A percentile compares a stretch with the other conserved stretches of the same genome.
phyloP scores from a whole-genome alignment of 1,140 invertebrate species.

The Bombus picipes region DNA sequence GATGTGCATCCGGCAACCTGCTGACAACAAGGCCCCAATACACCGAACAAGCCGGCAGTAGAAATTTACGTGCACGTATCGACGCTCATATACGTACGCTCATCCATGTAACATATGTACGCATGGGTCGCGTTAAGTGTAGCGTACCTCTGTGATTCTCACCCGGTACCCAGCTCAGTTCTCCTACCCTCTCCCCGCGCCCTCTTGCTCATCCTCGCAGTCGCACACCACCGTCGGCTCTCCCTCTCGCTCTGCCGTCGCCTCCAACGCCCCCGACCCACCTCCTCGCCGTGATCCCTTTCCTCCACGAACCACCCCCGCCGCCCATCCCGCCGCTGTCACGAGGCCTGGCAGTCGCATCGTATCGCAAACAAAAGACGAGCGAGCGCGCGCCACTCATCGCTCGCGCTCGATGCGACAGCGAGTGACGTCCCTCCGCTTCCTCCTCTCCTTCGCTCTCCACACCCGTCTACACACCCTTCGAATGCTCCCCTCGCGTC shows the following conservation, averaged over 20 bases:
- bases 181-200: slow-evolving; percentile 35
- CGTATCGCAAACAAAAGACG: slow-evolving; percentile 81
- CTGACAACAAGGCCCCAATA: slow-evolving; percentile 66
- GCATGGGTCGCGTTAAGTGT: slow-evolving; percentile 75
- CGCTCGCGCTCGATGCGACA: slow-evolving; percentile 81
- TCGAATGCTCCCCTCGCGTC: slow-evolving; percentile 18
- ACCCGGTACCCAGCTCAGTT: slow-evolving; percentile 61
- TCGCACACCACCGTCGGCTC: slow-evolving; percentile 14
- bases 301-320: slow-evolving; percentile 38
- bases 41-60: slow-evolving; percentile 35
- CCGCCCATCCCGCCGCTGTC: slow-evolving; percentile 62
- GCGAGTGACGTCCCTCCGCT: slow-evolving; percentile 76
- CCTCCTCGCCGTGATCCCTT: slow-evolving; percentile 41
- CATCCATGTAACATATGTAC: slow-evolving; percentile 53
- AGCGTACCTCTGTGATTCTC: slow-evolving; percentile 75
- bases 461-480: slow-evolving; percentile 31
- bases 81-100: slow-evolving; percentile 30
- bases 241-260: slow-evolving; percentile 28
- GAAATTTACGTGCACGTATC: slow-evolving; percentile 54
- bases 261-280: slow-evolving; percentile 45
- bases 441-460: slow-evolving; percentile 47
- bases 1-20: slow-evolving; percentile 68
- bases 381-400: slow-evolving; percentile 80
- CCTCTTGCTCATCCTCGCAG: slow-evolving; percentile 44
- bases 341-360: slow-evolving; percentile 76